Percentiles rank a stretch among this genome's conserved stretches.
Evolutionary conservation across 1,140 invertebrate genomes (phyloP).

Genomic region (Drosophila suzukii): DNA sequence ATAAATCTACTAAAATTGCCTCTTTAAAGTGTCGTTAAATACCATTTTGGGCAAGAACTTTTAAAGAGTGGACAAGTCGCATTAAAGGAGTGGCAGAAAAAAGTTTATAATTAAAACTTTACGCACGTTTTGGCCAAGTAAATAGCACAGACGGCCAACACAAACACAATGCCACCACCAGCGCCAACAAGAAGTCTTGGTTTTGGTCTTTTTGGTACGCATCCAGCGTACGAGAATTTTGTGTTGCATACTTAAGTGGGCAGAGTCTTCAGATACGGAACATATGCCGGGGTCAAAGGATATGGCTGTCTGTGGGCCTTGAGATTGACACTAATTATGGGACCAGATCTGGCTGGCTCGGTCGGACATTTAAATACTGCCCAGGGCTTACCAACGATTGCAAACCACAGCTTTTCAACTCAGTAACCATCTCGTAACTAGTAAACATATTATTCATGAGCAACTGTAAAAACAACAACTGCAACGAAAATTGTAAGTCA

Average conservation of each 20-base stretch:
- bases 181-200: slow-evolving; percentile 43
- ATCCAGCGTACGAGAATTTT: slow-evolving; percentile 68
- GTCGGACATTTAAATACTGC: slow-evolving; percentile 1
- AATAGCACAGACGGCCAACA: slow-evolving; percentile 57
- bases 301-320: neutral
- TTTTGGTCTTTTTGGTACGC: slow-evolving; percentile 62
- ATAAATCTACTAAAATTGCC: slow-evolving; percentile 56
- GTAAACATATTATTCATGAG: slow-evolving; percentile 55
- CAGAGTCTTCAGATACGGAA: slow-evolving; percentile 20
- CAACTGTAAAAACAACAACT: slow-evolving; percentile 36
- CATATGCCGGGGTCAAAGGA: slow-evolving; percentile 26
- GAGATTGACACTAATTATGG: slow-evolving; percentile 56
- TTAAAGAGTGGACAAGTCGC: slow-evolving; percentile 2
- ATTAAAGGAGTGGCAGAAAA: slow-evolving; percentile 53
- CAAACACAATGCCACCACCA: slow-evolving; percentile 22
- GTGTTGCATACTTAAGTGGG: slow-evolving; percentile 78
- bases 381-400: neutral
- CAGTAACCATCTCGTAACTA: slow-evolving; percentile 22
- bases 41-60: slow-evolving; percentile 9
- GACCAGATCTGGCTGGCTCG: slow-evolving; percentile 9
- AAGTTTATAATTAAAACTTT: slow-evolving; percentile 81
- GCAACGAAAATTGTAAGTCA: slow-evolving; percentile 39
- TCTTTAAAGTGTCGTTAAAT: slow-evolving; percentile 67
- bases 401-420: neutral
- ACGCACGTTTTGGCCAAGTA: slow-evolving; percentile 81